Base-by-base conservation (phyloP, 2,888 invertebrate species). In the Yponomeuta plumbellus region DNA sequence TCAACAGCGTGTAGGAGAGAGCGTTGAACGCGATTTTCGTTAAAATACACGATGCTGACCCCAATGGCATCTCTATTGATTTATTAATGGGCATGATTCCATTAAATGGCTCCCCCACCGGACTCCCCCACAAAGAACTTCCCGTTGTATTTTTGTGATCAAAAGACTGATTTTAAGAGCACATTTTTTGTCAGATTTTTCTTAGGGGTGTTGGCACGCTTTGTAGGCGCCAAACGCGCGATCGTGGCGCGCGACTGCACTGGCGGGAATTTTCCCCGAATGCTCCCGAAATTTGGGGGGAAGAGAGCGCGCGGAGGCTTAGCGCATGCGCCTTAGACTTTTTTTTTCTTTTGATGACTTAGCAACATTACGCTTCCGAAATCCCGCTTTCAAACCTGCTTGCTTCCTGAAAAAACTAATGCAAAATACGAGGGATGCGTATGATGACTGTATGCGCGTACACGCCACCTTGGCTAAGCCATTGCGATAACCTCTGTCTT, bases 211-310 rank as follows among this genome's bases (percentile, higher is more conserved):
- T 52, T 34, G 52, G 44, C 11, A 44, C 13, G 11, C 39, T 34
- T 52, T 40, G 23, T 11, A 10, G 52, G 64, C 61, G 66, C 66
- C 68, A 73, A 72, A 71, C 75, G 20, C 74, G 74, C 69, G 71
- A 72, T 70, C 75, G 66, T 68, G 67, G 72, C 73, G 77, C 73
- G 73, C 77, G 77, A n/a, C 44, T 52, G 72, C 72, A 76, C 83
- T 79, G 83, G 85, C 86, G 85, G 85, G 86, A 83, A 83, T 79
- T 58, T 11, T 4, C 21, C 56, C 39, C 40, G 6, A 66, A 44
- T 52, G 44, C 17, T 52, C 17, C 17, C 44, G 44, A 17, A 52
- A 66, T 40, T n/a, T 66, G 40, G 65, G 17, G 44, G 65, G 21
- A 59, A 66, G 13, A 22, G 44, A 52, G 13, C 13, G 44, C 17